Conservation (phyloP, 2,797 vertebrate genomes). For the Spinus olivaceus region DNA sequence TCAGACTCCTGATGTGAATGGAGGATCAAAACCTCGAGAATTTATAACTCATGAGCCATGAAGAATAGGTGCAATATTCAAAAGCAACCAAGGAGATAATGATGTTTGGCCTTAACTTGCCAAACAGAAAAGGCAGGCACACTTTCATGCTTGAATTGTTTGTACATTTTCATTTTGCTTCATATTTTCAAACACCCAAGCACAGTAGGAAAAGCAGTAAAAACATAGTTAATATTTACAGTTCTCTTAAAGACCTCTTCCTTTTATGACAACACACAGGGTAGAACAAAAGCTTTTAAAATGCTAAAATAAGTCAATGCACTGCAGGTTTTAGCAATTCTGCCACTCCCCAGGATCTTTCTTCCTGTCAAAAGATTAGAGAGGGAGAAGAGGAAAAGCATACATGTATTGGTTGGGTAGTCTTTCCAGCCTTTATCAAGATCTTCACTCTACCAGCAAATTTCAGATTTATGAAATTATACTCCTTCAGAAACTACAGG, state of each 20-base stretch:
- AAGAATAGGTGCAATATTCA: not conserved
- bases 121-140: not conserved
- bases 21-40: not conserved
- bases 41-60: not conserved
- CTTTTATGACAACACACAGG: not conserved
- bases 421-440: not conserved
- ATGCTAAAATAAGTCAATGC: not conserved
- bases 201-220: not conserved
- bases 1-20: not conserved
- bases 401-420: not conserved
- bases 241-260: not conserved
- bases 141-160: not conserved
- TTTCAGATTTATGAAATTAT: constrained; percentile 16
- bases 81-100: not conserved
- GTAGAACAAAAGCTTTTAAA: not conserved
- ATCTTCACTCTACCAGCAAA: not conserved
- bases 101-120: not conserved
- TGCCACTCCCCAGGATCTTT: not conserved
- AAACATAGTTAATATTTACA: not conserved
- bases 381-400: not conserved
- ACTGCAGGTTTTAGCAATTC: not conserved
- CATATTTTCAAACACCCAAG: not conserved
- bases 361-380: not conserved
- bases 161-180: not conserved
- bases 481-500: not conserved